phyloP scores from a whole-genome alignment of 2,797 vertebrate genomes.

The Pseudotriccus pelzelni region DNA sequence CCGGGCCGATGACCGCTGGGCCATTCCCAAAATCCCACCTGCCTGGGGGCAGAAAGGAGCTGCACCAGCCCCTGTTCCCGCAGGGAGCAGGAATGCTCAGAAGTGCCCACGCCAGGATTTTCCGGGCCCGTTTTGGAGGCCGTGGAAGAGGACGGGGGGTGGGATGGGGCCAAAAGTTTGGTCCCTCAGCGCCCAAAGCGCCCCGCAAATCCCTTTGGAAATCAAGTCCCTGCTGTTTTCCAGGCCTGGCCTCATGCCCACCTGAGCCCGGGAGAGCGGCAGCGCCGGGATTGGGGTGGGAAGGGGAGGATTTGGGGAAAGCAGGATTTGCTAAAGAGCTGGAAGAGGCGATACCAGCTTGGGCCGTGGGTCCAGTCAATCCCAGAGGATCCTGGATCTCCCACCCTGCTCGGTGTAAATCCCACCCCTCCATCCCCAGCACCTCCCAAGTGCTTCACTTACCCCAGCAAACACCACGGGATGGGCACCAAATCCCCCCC shows the following conservation, averaged over 20 bases:
- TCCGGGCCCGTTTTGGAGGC: neutral
- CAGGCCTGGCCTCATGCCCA: neutral
- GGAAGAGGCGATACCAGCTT: neutral
- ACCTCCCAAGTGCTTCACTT: neutral
- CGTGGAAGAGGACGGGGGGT: neutral
- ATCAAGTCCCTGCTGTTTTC: neutral
- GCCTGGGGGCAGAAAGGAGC: neutral
- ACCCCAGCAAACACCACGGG: neutral
- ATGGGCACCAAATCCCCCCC: neutral
- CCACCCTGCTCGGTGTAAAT: neutral
- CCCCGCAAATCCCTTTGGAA: neutral
- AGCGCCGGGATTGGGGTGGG: fast-evolving
- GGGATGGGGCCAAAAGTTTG: neutral
- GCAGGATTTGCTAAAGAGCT: neutral
- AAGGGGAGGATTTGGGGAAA: neutral
- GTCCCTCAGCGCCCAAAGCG: too few relatives aligned
- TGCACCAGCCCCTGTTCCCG: neutral
- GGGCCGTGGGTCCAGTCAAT: fast-evolving
- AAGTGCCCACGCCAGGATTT: neutral
- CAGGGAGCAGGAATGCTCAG: neutral
- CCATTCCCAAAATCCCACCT: neutral
- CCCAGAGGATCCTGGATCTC: neutral
- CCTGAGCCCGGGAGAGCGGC: neutral
- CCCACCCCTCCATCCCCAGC: neutral
- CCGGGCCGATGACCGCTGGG: fast-evolving